Base-by-base conservation (phyloP, 1,140 invertebrate species). In the Drosophila busckii region DNA sequence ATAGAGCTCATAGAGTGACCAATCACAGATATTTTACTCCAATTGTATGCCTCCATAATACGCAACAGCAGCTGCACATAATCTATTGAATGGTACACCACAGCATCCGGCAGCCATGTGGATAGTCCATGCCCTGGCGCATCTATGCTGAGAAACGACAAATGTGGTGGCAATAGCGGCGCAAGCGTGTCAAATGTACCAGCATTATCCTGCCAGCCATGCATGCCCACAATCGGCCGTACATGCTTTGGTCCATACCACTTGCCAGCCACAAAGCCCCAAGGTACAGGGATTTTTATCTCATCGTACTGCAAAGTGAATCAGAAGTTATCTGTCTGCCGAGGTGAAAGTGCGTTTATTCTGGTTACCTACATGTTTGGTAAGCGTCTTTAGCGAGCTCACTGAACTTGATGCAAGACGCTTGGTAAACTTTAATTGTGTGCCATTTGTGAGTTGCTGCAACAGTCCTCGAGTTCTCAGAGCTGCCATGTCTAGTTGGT, bases 151-250 rank as follows among this genome's bases (percentile, higher is more conserved):
- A 94, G 71, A 50, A 93, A 89, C 3, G 90, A 88, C 1, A 90
- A 65, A 61, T 93, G 85, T 8, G 88, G 70, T 4, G 89, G 88
- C 23, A 95, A 70, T 15, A 92, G 68, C 8, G 92, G 92, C 10
- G 91, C 90, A 5, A 95, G 73, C 0, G 89, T 88, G 82, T 94
- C 93, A 88, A 93, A 95, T 1, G 91, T 91, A 2, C 91, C 92
- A 7, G 92, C 92, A 84, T 94, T 94, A 63, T 93, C 92, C 86
- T 92, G 90, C 93, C 93, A 94, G 1, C 94, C 94, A 78, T 95
- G 94, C 26, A 95, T 63, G 0, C 90, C 90, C 8, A 95, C 67
- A 34, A 94, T 90, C 0, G 93, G 93, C 28, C 90, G 87, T 4
- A 89, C 88, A 52, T 91, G 86, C 31, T 89, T 88, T 2, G 89